phyloP scores from a whole-genome alignment of 2,888 invertebrate genomes.

The Ethmia dodecea region DNA sequence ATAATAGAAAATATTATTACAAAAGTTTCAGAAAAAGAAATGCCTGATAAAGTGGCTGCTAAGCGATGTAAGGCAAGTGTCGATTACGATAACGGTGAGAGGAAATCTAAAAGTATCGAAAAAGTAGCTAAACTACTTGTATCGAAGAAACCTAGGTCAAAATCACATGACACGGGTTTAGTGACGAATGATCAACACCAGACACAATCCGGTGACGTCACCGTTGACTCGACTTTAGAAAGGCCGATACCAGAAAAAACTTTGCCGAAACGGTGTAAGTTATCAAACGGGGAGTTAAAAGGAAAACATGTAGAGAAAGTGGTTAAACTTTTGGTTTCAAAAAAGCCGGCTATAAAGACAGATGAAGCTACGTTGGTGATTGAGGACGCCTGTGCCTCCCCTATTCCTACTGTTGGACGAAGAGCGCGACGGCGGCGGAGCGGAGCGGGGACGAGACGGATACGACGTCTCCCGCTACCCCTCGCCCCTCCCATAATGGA shows the following conservation, averaged over 20 bases:
- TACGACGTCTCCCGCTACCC: conserved; percentile 23
- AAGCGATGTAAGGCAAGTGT: conserved; percentile 12
- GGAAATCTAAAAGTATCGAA: conserved; percentile 25
- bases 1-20: conserved; percentile 5
- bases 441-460: conserved; percentile 25
- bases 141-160: conserved; percentile 23
- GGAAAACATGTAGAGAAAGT: conserved; percentile 62
- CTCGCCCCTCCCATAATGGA: conserved; percentile 23
- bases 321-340: conserved; percentile 60
- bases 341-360: conserved; percentile 60
- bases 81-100: conserved; percentile 22
- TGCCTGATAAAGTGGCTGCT: neutral
- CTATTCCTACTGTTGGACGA: conserved; percentile 26
- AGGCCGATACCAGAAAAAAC: conserved; percentile 17
- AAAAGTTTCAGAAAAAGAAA: conserved; percentile 5
- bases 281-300: conserved; percentile 46
- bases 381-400: conserved; percentile 53
- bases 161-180: neutral
- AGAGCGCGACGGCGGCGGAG: conserved; percentile 31
- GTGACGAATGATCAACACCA: neutral
- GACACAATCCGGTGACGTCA: neutral
- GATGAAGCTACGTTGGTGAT: conserved; percentile 57
- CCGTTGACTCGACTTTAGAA: conserved; percentile 12
- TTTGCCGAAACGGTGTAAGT: conserved; percentile 43
- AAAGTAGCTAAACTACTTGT: conserved; percentile 28